Evolutionary conservation across 1,140 invertebrate genomes (phyloP).

Genomic region (Dryas iulia): DNA sequence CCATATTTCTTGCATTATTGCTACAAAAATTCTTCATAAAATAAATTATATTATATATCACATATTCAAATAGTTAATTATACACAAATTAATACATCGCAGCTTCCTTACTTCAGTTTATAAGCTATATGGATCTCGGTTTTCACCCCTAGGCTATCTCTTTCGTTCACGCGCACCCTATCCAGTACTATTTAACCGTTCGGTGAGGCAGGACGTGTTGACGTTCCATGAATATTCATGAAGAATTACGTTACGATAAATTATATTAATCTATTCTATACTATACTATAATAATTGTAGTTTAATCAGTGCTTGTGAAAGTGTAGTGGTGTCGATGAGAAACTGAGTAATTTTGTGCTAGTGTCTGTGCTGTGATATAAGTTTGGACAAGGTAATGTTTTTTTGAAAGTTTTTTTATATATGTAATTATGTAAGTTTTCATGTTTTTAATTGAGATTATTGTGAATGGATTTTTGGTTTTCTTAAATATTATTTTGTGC

Average conservation of each 20-base stretch:
- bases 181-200: slow-evolving; percentile 58
- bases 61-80: too few relatives aligned
- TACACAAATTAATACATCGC: background rate
- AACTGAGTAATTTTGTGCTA: slow-evolving; percentile 6
- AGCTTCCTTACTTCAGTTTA: slow-evolving; percentile 51
- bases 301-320: background rate
- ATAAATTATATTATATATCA: too few relatives aligned
- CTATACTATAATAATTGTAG: slow-evolving; percentile 14
- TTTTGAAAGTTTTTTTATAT: background rate
- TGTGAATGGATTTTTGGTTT: too few relatives aligned
- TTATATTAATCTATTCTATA: slow-evolving; percentile 19
- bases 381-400: background rate
- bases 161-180: slow-evolving; percentile 52
- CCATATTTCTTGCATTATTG: too few relatives aligned
- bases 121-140: slow-evolving; percentile 59
- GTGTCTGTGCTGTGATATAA: slow-evolving; percentile 7
- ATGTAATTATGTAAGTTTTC: too few relatives aligned
- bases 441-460: too few relatives aligned
- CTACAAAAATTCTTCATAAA: too few relatives aligned
- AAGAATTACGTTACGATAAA: slow-evolving; percentile 37
- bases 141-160: slow-evolving; percentile 44
- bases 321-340: background rate
- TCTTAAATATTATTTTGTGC: too few relatives aligned
- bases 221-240: slow-evolving; percentile 18
- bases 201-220: slow-evolving; percentile 36